These are phyloP conservation scores for Orthonevra nobilis DNA, from an alignment of 2,888 invertebrate species.

Conservation along the genomic window DNA sequence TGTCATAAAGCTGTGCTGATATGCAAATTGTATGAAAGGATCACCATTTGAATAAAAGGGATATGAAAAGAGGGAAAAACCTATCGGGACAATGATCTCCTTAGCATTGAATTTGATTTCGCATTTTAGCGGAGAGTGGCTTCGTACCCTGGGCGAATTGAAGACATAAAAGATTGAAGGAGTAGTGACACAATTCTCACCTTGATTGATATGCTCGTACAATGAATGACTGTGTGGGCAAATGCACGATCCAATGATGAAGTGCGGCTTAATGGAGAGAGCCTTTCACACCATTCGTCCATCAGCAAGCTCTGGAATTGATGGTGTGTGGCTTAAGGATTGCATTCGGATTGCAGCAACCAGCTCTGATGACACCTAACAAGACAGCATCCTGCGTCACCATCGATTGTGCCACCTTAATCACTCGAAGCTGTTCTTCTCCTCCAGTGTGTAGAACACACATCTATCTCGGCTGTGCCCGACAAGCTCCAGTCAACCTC, in stretches of 20 bases:
- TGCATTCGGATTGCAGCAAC: conserved; percentile 43
- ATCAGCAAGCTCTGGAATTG: conserved; percentile 10
- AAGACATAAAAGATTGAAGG: conserved; percentile 9
- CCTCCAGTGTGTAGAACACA: neutral
- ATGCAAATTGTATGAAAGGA: conserved; percentile 25
- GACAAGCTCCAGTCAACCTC: conserved; percentile 27
- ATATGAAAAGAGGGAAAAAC: neutral
- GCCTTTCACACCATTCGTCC: conserved; percentile 3
- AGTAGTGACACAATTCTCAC: too few relatives aligned
- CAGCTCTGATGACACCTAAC: conserved; percentile 60
- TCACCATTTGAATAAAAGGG: neutral
- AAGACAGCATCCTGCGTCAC: conserved; percentile 47
- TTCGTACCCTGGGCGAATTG: conserved; percentile 20
- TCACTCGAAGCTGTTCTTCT: conserved; percentile 19
- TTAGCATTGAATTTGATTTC: conserved; percentile 45
- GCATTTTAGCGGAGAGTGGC: conserved; percentile 2
- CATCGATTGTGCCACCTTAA: conserved; percentile 49
- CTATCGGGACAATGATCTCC: conserved; percentile 30
- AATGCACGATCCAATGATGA: conserved; percentile 41
- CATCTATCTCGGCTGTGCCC: conserved; percentile 13
- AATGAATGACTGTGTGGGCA: too few relatives aligned
- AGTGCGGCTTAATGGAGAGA: conserved; percentile 6
- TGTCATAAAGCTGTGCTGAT: conserved; percentile 49
- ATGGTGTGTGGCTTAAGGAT: conserved; percentile 31
- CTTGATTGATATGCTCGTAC: too few relatives aligned